phyloP scores from a whole-genome alignment of 2,888 invertebrate genomes.

The Schizaphis graminum region DNA sequence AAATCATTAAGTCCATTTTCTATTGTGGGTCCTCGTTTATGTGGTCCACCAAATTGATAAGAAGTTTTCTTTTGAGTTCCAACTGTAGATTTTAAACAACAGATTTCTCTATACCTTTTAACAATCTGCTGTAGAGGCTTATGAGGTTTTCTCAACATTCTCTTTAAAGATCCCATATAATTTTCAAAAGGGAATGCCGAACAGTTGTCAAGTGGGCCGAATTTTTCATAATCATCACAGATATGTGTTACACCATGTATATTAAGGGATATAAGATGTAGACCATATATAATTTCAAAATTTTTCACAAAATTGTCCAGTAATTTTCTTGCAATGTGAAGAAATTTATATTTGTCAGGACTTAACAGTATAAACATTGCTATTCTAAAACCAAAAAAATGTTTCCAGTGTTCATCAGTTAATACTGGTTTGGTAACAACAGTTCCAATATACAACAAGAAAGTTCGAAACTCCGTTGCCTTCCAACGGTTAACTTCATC shows the following conservation, averaged over 20 bases:
- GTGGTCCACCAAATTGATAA: not conserved
- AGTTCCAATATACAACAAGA: conserved; percentile 18
- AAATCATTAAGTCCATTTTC: not conserved
- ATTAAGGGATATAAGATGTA: no score
- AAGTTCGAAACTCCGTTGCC: conserved; percentile 32
- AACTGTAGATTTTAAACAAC: not conserved
- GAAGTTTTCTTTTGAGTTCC: not conserved
- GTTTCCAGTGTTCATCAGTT: conserved; percentile 1
- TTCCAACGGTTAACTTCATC: conserved; percentile 1
- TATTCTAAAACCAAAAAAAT: not conserved
- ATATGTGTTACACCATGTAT: no score
- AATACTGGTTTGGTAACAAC: not conserved
- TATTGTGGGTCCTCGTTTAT: not conserved
- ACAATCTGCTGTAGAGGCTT: not conserved
- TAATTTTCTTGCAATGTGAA: conserved; percentile 4
- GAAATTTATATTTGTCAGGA: not conserved
- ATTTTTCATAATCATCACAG: no score
- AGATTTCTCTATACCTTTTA: conserved; percentile 22
- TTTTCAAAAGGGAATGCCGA: conserved; percentile 35
- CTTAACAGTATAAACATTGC: conserved; percentile 20
- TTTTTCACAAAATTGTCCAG: no score
- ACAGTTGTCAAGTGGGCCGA: not conserved
- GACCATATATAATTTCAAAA: no score
- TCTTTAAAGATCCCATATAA: conserved; percentile 17
- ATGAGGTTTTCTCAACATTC: conserved; percentile 17